Conservation (phyloP, 2,888 invertebrate genomes). For the Calameuta idolon region DNA sequence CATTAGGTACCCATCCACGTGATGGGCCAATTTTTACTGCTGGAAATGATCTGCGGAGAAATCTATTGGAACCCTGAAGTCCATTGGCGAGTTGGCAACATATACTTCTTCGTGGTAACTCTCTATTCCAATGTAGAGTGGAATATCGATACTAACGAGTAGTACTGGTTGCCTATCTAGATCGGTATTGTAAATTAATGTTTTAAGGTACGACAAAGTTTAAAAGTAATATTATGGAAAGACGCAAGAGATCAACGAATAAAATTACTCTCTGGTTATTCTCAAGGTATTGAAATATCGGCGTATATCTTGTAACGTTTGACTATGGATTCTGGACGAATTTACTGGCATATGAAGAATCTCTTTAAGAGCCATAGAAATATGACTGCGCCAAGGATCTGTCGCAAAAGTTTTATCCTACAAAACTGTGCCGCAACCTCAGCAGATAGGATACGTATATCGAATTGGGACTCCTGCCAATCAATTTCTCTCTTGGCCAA, state of each 20-base stretch:
- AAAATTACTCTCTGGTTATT: not conserved
- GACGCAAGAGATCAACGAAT: not conserved
- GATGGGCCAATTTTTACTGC: not conserved
- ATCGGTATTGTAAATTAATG: not conserved
- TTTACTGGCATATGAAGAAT: not conserved
- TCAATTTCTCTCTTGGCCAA: not conserved
- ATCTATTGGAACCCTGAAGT: not conserved
- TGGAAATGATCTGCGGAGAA: not conserved
- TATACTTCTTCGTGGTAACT: not conserved
- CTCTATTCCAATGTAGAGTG: not conserved
- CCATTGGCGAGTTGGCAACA: not conserved
- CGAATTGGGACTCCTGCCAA: not conserved
- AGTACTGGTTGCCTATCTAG: not conserved
- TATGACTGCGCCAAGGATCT: not conserved
- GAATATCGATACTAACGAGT: not conserved
- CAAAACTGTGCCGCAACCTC: not conserved
- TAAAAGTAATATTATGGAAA: not conserved
- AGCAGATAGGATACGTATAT: not conserved
- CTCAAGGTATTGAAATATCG: not conserved
- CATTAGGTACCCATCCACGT: not conserved
- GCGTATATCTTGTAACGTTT: not conserved
- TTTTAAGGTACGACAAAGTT: not conserved
- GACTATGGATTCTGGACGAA: not conserved
- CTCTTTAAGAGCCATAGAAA: not conserved
- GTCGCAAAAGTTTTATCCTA: not conserved